phyloP scores from a whole-genome alignment of 2,888 invertebrate genomes.

The Entomobrya proxima region DNA sequence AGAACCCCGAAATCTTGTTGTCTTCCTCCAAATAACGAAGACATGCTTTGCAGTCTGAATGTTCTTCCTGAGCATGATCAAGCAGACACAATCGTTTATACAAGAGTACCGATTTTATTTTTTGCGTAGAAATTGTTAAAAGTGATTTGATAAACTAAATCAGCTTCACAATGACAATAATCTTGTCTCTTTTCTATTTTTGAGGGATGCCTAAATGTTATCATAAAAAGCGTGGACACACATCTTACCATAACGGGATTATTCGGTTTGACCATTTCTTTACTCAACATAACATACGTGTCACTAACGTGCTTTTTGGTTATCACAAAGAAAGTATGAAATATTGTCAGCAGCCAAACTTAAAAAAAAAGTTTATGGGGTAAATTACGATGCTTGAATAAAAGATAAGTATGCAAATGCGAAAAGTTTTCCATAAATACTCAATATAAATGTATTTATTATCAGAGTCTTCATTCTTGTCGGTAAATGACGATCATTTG shows the following conservation, averaged over 20 bases:
- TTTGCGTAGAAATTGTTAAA: neutral
- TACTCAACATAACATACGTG: neutral
- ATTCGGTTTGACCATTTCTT: neutral
- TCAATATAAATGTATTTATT: too few species aligned
- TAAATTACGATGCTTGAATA: too few species aligned
- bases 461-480: too few species aligned
- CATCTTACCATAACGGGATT: neutral
- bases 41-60: constrained; percentile 60
- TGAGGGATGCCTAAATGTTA: constrained; percentile 19
- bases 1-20: constrained; percentile 66
- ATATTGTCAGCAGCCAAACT: neutral
- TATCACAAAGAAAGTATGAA: constrained; percentile 43
- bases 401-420: too few species aligned
- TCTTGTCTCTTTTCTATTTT: neutral
- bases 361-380: neutral
- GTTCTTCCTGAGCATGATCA: constrained; percentile 58
- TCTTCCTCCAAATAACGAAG: constrained; percentile 24
- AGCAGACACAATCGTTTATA: constrained; percentile 44
- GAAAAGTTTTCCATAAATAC: too few species aligned
- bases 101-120: constrained; percentile 15
- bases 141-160: too few species aligned
- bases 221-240: neutral
- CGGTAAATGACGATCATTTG: too few species aligned
- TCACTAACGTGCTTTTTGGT: constrained; percentile 31
- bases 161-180: too few species aligned